Percentiles rank a stretch among this genome's conserved stretches.
phyloP scores from a whole-genome alignment of 2,113 vertebrate genomes.

The Sula dactylatra region DNA sequence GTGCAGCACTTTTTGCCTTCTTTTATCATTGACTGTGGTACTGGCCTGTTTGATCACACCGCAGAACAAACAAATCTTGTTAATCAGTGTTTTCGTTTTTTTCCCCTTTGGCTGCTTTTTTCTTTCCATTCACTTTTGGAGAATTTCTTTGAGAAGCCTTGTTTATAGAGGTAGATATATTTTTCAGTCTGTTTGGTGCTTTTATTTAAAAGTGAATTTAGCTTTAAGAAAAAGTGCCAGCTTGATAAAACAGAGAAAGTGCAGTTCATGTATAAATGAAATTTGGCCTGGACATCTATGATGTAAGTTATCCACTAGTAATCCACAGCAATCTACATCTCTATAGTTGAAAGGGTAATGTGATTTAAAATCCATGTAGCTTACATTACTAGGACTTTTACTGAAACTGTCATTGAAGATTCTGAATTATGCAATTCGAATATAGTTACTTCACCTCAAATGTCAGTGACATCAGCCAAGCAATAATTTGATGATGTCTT shows the following conservation, averaged over 20 bases:
- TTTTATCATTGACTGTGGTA: slow-evolving; percentile 19
- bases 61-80: slow-evolving; percentile 1
- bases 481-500: slow-evolving; percentile 4
- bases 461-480: neutral
- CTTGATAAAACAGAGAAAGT: neutral
- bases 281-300: neutral
- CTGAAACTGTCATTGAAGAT: neutral
- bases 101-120: neutral
- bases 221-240: neutral
- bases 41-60: slow-evolving; percentile 30
- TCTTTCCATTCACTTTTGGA: neutral
- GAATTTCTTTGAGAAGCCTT: slow-evolving; percentile 7
- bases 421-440: slow-evolving; percentile 9
- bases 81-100: neutral
- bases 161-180: neutral
- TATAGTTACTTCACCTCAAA: slow-evolving; percentile 4
- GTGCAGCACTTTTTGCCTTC: neutral
- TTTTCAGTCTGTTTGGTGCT: neutral
- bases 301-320: neutral
- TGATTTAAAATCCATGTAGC: slow-evolving; percentile 35
- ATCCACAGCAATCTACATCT: neutral
- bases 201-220: slow-evolving; percentile 21
- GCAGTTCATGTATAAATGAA: neutral
- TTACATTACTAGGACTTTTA: neutral
- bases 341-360: slow-evolving; percentile 16